These are phyloP conservation scores for Drosophila phalerata DNA, from an alignment of 2,888 invertebrate genomes.

Conservation along the genomic window DNA sequence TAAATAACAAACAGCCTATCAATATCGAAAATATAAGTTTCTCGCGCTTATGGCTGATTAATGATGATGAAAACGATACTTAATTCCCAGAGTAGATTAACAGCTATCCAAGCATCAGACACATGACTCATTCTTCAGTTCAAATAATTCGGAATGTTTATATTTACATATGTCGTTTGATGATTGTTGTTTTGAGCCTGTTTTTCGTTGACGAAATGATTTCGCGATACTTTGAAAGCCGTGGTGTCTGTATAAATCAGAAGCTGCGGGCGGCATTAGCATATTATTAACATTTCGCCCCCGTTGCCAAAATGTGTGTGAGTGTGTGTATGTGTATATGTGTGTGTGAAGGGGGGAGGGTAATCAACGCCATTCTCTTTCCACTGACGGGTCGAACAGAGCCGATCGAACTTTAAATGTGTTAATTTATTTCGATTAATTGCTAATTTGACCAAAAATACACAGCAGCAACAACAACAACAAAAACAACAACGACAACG, in stretches of 20 bases:
- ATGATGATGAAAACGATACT: slow-evolving; percentile 33
- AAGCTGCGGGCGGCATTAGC: slow-evolving; percentile 53
- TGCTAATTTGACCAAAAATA: slow-evolving; percentile 63
- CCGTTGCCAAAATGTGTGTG: slow-evolving; percentile 3
- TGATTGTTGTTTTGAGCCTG: slow-evolving; percentile 16
- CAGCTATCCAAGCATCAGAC: slow-evolving; percentile 14
- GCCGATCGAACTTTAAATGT: slow-evolving; percentile 50
- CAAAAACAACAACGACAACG: not conserved
- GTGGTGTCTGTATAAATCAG: slow-evolving; percentile 39
- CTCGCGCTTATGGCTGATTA: slow-evolving; percentile 15
- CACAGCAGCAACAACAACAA: slow-evolving; percentile 3
- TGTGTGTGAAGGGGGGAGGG: not conserved
- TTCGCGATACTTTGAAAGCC: slow-evolving; percentile 28
- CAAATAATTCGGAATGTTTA: slow-evolving; percentile 12
- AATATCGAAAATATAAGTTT: slow-evolving; percentile 1
- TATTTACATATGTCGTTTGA: slow-evolving; percentile 28
- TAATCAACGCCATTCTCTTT: slow-evolving; percentile 3
- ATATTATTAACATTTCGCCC: slow-evolving; percentile 35
- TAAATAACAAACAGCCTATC: slow-evolving; percentile 2
- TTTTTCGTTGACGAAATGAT: slow-evolving; percentile 55
- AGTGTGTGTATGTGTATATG: no score
- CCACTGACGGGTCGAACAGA: slow-evolving; percentile 3
- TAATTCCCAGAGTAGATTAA: slow-evolving; percentile 31
- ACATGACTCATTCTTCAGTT: slow-evolving; percentile 47
- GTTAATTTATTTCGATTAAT: slow-evolving; percentile 70